Base-by-base conservation (phyloP, 2,888 invertebrate genomes). In the Drosophila stalkeri region DNA sequence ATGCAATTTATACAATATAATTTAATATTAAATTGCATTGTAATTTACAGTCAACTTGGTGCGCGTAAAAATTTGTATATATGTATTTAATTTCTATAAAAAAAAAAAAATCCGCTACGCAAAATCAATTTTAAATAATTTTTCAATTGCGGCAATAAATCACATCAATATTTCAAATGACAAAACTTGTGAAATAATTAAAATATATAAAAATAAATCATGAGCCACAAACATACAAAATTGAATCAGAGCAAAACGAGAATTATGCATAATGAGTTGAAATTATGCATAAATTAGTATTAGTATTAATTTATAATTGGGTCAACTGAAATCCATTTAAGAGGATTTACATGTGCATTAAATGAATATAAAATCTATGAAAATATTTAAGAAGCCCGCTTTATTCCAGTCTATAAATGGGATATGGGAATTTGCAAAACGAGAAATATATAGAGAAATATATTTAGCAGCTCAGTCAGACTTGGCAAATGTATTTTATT, bases 111-210 rank as follows among this genome's bases (percentile, higher is more conserved):
- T 57, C 4, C 27, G 35, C 31, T 23, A 44, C 31, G 61, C 54
- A 44, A 70, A 69, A 44, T 27, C 27, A 62, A 62, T 61, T 60
- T 39, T 20, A 33, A 41, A 55, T 46, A 46, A 47, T 35, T 51
- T 55, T 69, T 43, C 16, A 23, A 35, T 20, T 71, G 65, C 64
- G 57, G 39, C 51, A 69, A 73, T 71, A 70, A 82, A 75, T 72
- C 62, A 33, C 55, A 72, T 73, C 68, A 86, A 83, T 89, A 80
- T 88, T 80, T 75, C 23, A 73, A 61, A 65, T 56, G 54, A 62
- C 64, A 47, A 47, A 72, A 66, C 56, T 33, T 33, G 52, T 33
- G 55, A 70, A 57, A 59, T 70, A 60, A 60, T 64, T 65, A 59
- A 71, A 77, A 57, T n/a, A 35, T 12, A 16, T 41, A 31, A 46